These are phyloP conservation scores for Neogobius melanostomus DNA, from an alignment of 2,113 vertebrate species.

Conservation along the genomic window DNA sequence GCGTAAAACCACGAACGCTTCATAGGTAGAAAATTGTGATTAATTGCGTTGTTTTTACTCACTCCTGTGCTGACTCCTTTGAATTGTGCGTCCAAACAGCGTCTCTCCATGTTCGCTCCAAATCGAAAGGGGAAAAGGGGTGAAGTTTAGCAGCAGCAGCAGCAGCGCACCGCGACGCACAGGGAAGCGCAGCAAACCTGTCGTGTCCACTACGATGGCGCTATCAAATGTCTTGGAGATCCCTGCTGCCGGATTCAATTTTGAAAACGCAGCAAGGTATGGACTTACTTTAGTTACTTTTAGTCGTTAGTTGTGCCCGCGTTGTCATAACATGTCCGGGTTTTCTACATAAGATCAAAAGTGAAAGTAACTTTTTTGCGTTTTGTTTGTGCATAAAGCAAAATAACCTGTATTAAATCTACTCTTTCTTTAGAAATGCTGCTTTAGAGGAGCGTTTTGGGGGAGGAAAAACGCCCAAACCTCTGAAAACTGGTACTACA, in stretches of 20 bases:
- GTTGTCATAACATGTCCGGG: rapidly evolving
- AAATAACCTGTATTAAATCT: too few species aligned
- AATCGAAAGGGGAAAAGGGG: conserved; percentile 33
- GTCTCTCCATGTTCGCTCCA: conserved; percentile 59
- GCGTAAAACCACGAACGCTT: rapidly evolving
- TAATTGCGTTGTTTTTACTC: conserved; percentile 32
- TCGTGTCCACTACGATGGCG: conserved; percentile 57
- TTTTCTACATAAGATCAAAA: conserved; percentile 26
- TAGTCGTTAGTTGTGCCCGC: rapidly evolving
- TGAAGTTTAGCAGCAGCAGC: conserved; percentile 53
- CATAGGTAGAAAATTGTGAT: neutral
- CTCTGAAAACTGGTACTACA: conserved; percentile 77
- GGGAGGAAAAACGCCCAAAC: conserved; percentile 48
- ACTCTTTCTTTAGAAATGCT: conserved; percentile 59
- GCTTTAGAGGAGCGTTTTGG: conserved; percentile 48
- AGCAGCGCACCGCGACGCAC: conserved; percentile 44
- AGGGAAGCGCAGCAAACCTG: conserved; percentile 8
- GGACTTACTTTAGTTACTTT: rapidly evolving
- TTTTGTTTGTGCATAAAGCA: neutral
- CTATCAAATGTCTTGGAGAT: conserved; percentile 54
- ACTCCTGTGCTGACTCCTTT: conserved; percentile 78
- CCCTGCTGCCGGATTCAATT: conserved; percentile 70
- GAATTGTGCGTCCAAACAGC: conserved; percentile 25
- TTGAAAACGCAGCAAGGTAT: conserved; percentile 70
- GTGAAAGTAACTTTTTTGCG: conserved; percentile 58